phyloP scores from a whole-genome alignment of 2,113 vertebrate species.

The Ardeotis arabs region DNA sequence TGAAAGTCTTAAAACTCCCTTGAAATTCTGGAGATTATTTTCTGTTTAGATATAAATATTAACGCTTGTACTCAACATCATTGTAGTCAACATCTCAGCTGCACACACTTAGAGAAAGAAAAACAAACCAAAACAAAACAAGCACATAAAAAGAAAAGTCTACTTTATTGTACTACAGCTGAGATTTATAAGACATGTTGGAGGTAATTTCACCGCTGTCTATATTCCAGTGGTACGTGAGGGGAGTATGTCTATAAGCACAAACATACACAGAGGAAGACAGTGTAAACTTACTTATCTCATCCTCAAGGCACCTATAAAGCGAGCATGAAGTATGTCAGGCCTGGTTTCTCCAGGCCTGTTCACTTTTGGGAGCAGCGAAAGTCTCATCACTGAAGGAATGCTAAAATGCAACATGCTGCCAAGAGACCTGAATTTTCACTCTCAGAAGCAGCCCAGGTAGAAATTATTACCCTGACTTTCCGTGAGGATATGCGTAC shows the following conservation, averaged over 20 bases:
- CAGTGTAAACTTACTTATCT: not conserved
- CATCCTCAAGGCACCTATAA: not conserved
- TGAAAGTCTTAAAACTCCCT: not conserved
- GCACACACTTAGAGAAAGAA: not conserved
- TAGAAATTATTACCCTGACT: not conserved
- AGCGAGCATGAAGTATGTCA: not conserved
- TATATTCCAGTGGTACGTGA: not conserved
- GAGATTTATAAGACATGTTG: not conserved
- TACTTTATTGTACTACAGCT: not conserved
- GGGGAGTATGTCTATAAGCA: not conserved
- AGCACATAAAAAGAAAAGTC: not conserved
- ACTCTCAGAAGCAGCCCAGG: not conserved
- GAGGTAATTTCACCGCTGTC: not conserved
- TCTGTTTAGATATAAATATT: not conserved
- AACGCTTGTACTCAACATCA: not conserved
- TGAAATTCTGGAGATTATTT: slow-evolving; percentile 14
- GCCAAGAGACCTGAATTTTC: not conserved
- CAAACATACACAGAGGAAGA: not conserved
- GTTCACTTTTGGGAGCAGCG: not conserved
- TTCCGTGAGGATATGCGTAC: not conserved
- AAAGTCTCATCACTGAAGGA: not conserved
- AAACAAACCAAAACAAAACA: not conserved
- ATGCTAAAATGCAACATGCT: not conserved
- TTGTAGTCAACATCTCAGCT: not conserved
- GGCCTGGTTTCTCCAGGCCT: not conserved